Evolutionary conservation across 2,888 invertebrate species (phyloP).

Genomic region (Mythimna albipuncta): DNA sequence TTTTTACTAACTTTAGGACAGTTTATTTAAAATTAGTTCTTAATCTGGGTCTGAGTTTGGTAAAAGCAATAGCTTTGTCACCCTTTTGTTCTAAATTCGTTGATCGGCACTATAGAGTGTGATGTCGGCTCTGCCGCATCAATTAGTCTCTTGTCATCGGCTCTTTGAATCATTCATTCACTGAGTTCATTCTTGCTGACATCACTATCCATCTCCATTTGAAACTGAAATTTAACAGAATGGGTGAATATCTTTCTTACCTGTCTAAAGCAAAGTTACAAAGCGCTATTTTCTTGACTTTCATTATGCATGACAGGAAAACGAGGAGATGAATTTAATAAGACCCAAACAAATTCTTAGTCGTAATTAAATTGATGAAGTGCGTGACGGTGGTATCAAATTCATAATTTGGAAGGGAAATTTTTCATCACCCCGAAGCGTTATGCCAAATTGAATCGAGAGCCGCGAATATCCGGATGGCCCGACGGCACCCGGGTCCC

Average conservation of each 20-base stretch:
- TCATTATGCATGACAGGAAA: constrained; percentile 69
- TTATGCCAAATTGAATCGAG: constrained; percentile 84
- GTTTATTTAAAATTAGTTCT: neutral
- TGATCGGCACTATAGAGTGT: constrained; percentile 65
- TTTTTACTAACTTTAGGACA: constrained; percentile 5
- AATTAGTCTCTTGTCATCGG: constrained; percentile 75
- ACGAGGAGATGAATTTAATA: constrained; percentile 71
- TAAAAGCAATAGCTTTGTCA: constrained; percentile 55
- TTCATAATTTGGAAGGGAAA: constrained; percentile 86
- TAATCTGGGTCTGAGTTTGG: constrained; percentile 16
- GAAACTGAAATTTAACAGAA: constrained; percentile 35
- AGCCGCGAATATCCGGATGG: constrained; percentile 73
- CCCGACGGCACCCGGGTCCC: constrained; percentile 55
- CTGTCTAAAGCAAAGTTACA: constrained; percentile 23
- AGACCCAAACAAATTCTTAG: constrained; percentile 74
- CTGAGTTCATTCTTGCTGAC: constrained; percentile 54
- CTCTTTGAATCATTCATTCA: constrained; percentile 66
- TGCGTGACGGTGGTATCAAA: constrained; percentile 84
- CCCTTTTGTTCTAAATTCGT: constrained; percentile 68
- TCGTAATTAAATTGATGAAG: constrained; percentile 85
- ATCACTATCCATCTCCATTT: constrained; percentile 50
- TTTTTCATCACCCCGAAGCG: constrained; percentile 84
- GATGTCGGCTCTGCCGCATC: constrained; percentile 70
- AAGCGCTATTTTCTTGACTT: constrained; percentile 56
- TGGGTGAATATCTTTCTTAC: constrained; percentile 18